Evolutionary conservation across 35 echinoderm and acorn worm species (phyloP), one percentile per base, ranked within the genome.

Genomic region (Ophiothrix spiculata): DNA sequence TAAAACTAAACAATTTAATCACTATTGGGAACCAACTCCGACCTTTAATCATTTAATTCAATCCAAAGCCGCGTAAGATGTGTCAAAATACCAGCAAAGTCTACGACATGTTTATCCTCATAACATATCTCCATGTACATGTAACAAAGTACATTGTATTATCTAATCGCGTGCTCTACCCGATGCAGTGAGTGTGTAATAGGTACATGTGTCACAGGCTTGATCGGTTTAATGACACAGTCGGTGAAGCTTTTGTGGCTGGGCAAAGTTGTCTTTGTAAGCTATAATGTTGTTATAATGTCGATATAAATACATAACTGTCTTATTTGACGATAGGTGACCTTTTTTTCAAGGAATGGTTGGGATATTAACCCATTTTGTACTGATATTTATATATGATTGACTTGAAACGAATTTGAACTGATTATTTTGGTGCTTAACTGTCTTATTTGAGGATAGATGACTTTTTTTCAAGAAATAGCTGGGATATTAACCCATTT

Each of bases 261-360:
- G 16, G 1, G 60, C 29, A 25, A 6, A 69, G 60, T 69, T 69
- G 17, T 69, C 60, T 69, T 69, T 69, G 60, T 69, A 69, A 69
- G 60, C 60, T 69, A 28, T 69, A 69, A 69, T 69, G 60, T 69
- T 69, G 60, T 69, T 69, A 69, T 69, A 69, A 69, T 69, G 60
- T 69, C 60, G 60, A 10, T 69, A 69, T 69, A 69, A 69, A 69
- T 69, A 69, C 60, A 69, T 69, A 69, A 12, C 60, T 69, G 60
- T 69, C 60, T 6, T 15, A 25, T 4, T 69, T 69, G 4, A n/a
- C 29, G 60, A 69, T 28, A 69, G 17, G 60, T 69, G 60, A 69
- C 60, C 60, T 69, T 69, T 69, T 28, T 25, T 69, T 69, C 60
- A 69, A 15, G 4, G 19, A 10, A 49, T 49, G n/a, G n/a, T n/a